Conservation (phyloP, 2,113 vertebrate genomes). For the Pangasianodon gigas region DNA sequence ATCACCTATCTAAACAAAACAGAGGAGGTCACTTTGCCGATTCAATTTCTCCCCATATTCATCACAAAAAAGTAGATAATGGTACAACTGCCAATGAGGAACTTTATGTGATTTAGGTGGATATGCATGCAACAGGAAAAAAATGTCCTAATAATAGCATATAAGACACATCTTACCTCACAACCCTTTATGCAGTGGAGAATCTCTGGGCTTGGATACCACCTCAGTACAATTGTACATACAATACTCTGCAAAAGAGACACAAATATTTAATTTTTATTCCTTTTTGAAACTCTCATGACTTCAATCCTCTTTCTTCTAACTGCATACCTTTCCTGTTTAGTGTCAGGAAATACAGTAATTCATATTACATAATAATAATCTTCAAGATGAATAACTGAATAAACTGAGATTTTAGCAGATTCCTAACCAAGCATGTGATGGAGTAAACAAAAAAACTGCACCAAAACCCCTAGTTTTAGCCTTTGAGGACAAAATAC, state of each 20-base stretch:
- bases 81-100: not conserved
- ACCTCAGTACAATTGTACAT: constrained; percentile 91
- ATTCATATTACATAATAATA: not conserved
- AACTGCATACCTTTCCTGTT: not conserved
- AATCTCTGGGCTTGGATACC: constrained; percentile 89
- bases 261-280: constrained; percentile 33
- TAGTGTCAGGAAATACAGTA: not conserved
- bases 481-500: not conserved
- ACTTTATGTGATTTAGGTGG: not conserved
- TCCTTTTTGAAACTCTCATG: not conserved
- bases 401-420: not conserved
- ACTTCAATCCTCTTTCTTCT: not conserved
- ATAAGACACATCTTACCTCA: constrained; percentile 79
- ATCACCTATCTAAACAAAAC: constrained; percentile 24
- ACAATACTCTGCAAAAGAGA: constrained; percentile 81
- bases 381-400: not conserved
- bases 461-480: not conserved
- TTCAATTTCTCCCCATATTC: not conserved
- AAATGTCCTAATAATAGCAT: not conserved
- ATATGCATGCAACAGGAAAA: not conserved
- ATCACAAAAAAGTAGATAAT: not conserved
- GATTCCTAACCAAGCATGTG: not conserved
- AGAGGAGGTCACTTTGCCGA: not conserved
- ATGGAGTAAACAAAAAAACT: not conserved
- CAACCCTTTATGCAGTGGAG: constrained; percentile 97